Evolutionary conservation across 1,140 invertebrate genomes (phyloP), one percentile per base, ranked within the genome.

Genomic region (Drosophila azteca): DNA sequence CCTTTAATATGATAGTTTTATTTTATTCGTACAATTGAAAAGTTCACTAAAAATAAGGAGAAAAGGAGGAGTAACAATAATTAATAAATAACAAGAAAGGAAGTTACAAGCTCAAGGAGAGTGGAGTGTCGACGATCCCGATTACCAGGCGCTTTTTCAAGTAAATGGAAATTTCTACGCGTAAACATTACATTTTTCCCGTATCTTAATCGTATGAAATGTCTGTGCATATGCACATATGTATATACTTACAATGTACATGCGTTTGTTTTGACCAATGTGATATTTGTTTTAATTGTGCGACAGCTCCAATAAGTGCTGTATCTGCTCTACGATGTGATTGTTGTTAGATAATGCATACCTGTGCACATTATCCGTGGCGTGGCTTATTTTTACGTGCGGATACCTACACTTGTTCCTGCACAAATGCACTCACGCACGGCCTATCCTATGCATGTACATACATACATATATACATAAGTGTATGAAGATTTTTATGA

Each of bases 21-120:
- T 88, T 88, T 89, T 90, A 90, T 85, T 89, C 89, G 89, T 90
- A 90, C 89, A 90, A 90, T 90, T 83, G 89, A 90, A 90, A 89
- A 90, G 89, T 90, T 90, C 81, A 72, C 79, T 72, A 68, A 79
- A 82, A 70, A 66, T 69, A 57, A 64, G 69, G 66, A 69, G 60
- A 58, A 79, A 70, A 76, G 69, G 61, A 54, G 68, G 45, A 52
- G 58, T 44, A 50, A 59, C 26, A 45, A 62, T 54, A 69, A 58
- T 46, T 63, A 68, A 67, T 55, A 65, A 70, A 67, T 61, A 61
- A 64, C 26, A 54, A 61, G 22, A 72, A 73, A 74, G 69, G 68
- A 74, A 71, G 69, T 53, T 73, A 66, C 48, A 66, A 74, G 44
- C 61, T 51, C 24, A 20, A 20, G 17, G 17, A 29, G 53, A 73